These are phyloP conservation scores for Sterna hirundo DNA, from an alignment of 2,113 vertebrate genomes.

Conservation along the genomic window DNA sequence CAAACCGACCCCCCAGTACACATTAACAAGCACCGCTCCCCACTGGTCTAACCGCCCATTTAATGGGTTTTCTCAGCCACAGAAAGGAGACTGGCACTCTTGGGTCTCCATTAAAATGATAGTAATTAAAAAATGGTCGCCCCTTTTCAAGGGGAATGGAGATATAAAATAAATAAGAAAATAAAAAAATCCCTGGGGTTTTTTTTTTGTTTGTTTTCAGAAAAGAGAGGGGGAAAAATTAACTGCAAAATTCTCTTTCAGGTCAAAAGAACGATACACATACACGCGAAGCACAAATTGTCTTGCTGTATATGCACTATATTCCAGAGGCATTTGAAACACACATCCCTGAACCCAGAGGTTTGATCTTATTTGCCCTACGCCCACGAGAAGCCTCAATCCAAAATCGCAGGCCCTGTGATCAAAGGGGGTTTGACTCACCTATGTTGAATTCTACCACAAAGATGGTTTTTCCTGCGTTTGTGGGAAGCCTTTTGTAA, in stretches of 20 bases:
- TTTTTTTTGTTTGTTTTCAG: not conserved
- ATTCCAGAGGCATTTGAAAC: not conserved
- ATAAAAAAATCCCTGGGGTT: rapidly evolving
- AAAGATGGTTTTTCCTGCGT: not conserved
- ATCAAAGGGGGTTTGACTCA: not conserved
- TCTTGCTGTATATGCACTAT: not conserved
- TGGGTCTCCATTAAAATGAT: not conserved
- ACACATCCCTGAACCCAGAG: not conserved
- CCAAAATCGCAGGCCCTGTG: rapidly evolving
- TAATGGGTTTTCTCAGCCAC: not conserved
- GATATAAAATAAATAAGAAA: not conserved
- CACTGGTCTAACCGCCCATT: not conserved
- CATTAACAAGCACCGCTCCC: not conserved
- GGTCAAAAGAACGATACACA: not conserved
- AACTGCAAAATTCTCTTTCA: not conserved
- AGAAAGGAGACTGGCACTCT: not conserved
- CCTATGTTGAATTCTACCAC: not conserved
- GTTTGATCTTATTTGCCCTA: not conserved
- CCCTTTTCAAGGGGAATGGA: not conserved
- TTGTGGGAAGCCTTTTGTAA: not conserved
- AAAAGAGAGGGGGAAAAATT: rapidly evolving
- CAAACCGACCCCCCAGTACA: not conserved
- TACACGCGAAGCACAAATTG: not conserved
- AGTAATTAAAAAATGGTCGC: rapidly evolving
- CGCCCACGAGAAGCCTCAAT: rapidly evolving